Evolutionary conservation across 2,888 invertebrate species (phyloP), one percentile per base, ranked within the genome.

Genomic region (Euzophera pinguis): DNA sequence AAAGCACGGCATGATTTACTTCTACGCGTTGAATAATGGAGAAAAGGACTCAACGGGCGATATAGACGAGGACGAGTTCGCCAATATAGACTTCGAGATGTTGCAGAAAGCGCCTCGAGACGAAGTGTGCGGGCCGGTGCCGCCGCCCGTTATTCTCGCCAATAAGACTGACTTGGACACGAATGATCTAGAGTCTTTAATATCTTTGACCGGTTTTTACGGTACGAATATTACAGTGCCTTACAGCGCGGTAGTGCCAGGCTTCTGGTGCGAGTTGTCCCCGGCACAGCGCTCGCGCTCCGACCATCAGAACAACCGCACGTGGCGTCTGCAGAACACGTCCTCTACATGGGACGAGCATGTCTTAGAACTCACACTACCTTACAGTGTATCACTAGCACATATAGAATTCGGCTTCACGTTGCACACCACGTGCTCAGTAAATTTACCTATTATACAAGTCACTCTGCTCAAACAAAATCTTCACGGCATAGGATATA

Each of bases 341-440:
- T 94, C 95, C 81, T 95, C 95, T 16, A 97, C 97, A 0, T 97
- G 97, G 96, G 97, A 97, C 71, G 98, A 98, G 73, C 98, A 98
- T 69, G 93, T 98, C 22, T 94, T 98, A 67, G 98, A 98, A 78
- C 86, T 98, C 6, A 96, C 97, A 0, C 78, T 98, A 51, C 96
- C 97, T 0, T 93, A 94, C 60, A 94, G 94, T 47, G 93, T 94
- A 1, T 93, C 93, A 34, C 89, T 98, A 52, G 97, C 97, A n/a
- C 98, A 98, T 70, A 94, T 98, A 17, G 97, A 98, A 76, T 93
- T 98, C 43, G 94, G 95, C 60, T 98, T 97, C 73, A 94, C 94
- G 0, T 86, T 98, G 32, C 96, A 96, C 73, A 92, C 94, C 4
- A 93, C 94, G 4, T 95, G 95, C 67, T 92, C 94, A 0, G 92